These are phyloP conservation scores for Vannuccia rotundouncinata DNA, from an alignment of 2,888 invertebrate genomes.

Conservation along the genomic window DNA sequence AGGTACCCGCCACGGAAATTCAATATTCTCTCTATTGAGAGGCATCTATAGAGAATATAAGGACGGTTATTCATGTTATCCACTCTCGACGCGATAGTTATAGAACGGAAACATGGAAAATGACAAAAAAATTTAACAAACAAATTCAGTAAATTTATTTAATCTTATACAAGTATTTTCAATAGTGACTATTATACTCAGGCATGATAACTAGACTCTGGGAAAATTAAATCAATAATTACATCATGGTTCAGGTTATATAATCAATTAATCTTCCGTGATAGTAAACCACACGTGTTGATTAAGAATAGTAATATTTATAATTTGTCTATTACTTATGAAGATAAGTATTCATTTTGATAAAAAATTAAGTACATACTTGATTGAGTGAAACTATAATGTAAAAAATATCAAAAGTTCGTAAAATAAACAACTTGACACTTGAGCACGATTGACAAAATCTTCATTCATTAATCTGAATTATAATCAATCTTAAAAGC, in stretches of 20 bases:
- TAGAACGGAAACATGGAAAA: neutral
- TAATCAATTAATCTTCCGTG: neutral
- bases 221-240: neutral
- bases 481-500: too few species aligned
- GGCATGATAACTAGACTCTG: neutral
- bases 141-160: neutral
- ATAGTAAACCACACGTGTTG: neutral
- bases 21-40: slow-evolving; percentile 1
- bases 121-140: neutral
- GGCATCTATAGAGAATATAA: neutral
- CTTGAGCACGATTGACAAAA: too few species aligned
- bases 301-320: too few species aligned
- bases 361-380: too few species aligned
- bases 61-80: too few species aligned
- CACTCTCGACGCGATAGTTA: neutral
- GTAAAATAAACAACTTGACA: too few species aligned
- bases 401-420: too few species aligned
- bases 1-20: neutral
- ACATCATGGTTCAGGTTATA: neutral
- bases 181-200: neutral
- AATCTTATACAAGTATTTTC: neutral
- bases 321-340: too few species aligned
- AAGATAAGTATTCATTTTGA: too few species aligned
- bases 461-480: too few species aligned
- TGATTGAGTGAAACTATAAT: too few species aligned